Percentiles rank a stretch among this genome's conserved stretches.
These are phyloP conservation scores for Aleiodes alternator DNA, from an alignment of 2,888 invertebrate genomes.

Conservation along the genomic window DNA sequence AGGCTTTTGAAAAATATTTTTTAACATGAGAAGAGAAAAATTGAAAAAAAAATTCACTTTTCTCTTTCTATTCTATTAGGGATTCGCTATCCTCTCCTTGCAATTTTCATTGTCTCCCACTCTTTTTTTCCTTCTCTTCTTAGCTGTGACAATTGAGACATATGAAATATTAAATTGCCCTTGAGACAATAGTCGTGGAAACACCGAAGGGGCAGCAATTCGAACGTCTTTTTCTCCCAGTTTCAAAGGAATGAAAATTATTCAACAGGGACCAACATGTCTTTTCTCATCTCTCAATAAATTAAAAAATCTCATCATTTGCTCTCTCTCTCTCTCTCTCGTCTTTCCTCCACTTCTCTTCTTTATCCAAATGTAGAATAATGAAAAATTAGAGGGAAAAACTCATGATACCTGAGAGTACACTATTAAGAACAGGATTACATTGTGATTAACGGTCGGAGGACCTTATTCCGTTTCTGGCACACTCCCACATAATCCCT, in stretches of 20 bases:
- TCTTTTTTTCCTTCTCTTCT: not conserved
- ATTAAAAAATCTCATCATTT: not conserved
- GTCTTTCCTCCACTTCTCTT: not conserved
- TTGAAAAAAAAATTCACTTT: slow-evolving; percentile 31
- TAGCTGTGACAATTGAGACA: slow-evolving; percentile 42
- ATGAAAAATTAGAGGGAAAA: not conserved
- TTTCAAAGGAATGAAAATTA: slow-evolving; percentile 27
- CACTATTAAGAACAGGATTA: slow-evolving; percentile 67
- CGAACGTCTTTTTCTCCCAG: slow-evolving; percentile 45
- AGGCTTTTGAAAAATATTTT: not conserved
- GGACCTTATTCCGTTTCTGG: slow-evolving; percentile 61
- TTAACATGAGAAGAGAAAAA: not conserved
- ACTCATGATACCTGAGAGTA: slow-evolving; percentile 31
- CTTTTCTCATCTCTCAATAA: slow-evolving; percentile 6
- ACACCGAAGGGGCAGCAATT: slow-evolving; percentile 29
- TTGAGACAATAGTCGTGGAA: slow-evolving; percentile 49
- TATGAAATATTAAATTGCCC: slow-evolving; percentile 61
- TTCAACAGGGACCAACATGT: not conserved
- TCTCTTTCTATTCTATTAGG: not conserved
- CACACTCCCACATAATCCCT: slow-evolving; percentile 67
- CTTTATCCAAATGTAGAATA: not conserved
- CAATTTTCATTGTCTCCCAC: not conserved
- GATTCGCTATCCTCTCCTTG: too few species aligned
- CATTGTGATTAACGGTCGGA: slow-evolving; percentile 69
- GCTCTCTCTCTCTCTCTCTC: too few species aligned